phyloP scores from a whole-genome alignment of 1,140 invertebrate species.

The Pogonomyrmex barbatus region DNA sequence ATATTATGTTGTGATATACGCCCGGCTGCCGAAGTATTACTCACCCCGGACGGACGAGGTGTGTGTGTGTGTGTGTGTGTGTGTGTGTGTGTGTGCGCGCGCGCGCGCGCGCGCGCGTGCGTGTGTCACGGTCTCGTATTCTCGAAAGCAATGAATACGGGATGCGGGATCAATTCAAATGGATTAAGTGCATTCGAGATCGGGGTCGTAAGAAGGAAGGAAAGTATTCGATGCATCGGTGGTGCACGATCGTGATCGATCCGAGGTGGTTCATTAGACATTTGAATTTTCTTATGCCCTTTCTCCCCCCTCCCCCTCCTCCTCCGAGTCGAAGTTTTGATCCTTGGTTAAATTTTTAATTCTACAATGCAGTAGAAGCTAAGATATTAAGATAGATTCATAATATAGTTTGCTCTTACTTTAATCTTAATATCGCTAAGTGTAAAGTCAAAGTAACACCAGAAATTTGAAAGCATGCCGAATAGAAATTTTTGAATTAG shows the following conservation, averaged over 20 bases:
- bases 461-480: no score
- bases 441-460: no score
- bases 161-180: slow-evolving; percentile 60
- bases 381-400: no score
- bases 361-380: no score
- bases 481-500: no score
- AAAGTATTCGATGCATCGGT: background rate
- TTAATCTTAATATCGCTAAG: no score
- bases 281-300: background rate
- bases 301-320: no score
- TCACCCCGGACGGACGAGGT: slow-evolving; percentile 1
- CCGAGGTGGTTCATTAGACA: background rate
- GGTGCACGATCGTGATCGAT: background rate
- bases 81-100: no score
- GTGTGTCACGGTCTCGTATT: slow-evolving; percentile 16
- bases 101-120: background rate
- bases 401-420: no score
- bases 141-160: slow-evolving; percentile 49
- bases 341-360: no score
- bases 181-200: slow-evolving; percentile 46
- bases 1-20: slow-evolving; percentile 65
- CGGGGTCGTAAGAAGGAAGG: slow-evolving; percentile 30
- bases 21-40: slow-evolving; percentile 49
- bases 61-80: background rate
- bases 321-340: no score